Percentiles rank a stretch among this genome's conserved stretches.
Evolutionary conservation across 2,113 vertebrate genomes (phyloP).

Genomic region (Chauna torquata): DNA sequence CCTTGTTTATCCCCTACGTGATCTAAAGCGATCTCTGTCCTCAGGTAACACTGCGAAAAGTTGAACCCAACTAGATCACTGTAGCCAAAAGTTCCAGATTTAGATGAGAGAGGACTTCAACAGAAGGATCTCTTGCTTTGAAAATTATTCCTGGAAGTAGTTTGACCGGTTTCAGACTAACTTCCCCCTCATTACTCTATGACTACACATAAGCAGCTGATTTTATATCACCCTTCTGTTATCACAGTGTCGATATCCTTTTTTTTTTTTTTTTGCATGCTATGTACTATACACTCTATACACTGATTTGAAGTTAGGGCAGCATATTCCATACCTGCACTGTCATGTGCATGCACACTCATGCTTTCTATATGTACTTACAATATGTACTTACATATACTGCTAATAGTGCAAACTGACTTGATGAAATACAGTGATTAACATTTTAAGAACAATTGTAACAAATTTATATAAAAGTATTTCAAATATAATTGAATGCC

Average conservation of each 20-base stretch:
- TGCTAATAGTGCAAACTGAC: not conserved
- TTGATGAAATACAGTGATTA: not conserved
- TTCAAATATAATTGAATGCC: not conserved
- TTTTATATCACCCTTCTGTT: not conserved
- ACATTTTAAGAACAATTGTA: not conserved
- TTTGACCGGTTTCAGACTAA: not conserved
- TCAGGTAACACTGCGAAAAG: not conserved
- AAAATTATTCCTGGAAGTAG: not conserved
- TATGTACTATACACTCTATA: not conserved
- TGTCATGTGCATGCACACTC: not conserved
- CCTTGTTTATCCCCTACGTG: not conserved
- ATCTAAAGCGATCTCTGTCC: not conserved
- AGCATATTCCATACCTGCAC: not conserved
- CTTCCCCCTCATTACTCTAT: not conserved
- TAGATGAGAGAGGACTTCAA: not conserved
- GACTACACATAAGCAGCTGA: not conserved
- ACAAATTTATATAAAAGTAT: not conserved
- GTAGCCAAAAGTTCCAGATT: not conserved
- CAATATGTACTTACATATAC: not conserved
- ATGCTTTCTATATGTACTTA: not conserved
- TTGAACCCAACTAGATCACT: not conserved
- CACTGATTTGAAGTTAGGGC: not conserved
- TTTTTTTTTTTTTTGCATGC: not conserved
- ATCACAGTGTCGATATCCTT: not conserved
- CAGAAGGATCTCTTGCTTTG: not conserved